Conservation (phyloP, 2,113 vertebrate genomes). For the Grallaria varia region DNA sequence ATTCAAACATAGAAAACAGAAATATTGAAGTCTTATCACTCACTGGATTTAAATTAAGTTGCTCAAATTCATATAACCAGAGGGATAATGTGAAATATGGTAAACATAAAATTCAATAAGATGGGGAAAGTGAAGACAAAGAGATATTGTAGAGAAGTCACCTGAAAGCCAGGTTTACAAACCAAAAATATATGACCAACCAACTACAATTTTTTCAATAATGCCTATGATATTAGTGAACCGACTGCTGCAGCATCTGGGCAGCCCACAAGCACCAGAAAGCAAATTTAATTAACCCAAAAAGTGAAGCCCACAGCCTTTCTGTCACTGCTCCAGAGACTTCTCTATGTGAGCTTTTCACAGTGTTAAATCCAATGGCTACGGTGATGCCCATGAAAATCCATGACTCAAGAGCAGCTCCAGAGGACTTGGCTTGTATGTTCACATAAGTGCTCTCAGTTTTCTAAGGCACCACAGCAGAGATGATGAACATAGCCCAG, state of each 20-base stretch:
- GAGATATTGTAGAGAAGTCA: background rate
- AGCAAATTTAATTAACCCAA: background rate
- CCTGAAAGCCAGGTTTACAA: background rate
- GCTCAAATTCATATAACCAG: background rate
- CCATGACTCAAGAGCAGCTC: background rate
- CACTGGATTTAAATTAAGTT: background rate
- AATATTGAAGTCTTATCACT: background rate
- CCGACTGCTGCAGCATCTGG: background rate
- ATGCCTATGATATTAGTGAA: background rate
- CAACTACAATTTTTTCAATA: background rate
- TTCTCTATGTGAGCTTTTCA: background rate
- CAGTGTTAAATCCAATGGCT: background rate
- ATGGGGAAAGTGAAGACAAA: background rate
- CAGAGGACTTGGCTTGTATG: background rate
- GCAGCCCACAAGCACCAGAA: background rate
- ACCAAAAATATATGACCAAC: background rate
- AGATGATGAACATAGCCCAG: background rate
- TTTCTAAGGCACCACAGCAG: background rate
- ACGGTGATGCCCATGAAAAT: accelerated
- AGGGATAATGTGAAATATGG: background rate
- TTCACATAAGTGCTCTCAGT: background rate
- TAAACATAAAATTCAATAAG: background rate
- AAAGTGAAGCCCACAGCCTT: background rate
- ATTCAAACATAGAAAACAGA: background rate
- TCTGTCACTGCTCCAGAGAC: background rate